A percentile compares a stretch with the other conserved stretches of the same genome.
Evolutionary conservation across 2,888 invertebrate species (phyloP).

Genomic region (Pimpla rufipes): DNA sequence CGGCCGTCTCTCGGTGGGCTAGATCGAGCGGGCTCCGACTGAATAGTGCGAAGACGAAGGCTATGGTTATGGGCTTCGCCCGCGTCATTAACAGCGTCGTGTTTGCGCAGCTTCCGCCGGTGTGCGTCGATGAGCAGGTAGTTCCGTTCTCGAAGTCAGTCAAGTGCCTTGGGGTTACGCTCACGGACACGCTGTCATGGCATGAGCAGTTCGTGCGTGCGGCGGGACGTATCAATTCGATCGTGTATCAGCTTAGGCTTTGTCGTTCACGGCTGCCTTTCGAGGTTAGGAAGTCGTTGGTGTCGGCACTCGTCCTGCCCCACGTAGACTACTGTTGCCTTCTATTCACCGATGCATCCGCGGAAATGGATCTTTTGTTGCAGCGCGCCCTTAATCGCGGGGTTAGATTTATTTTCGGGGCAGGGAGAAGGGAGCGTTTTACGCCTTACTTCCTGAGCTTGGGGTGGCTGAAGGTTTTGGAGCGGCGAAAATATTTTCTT

Average conservation of each 20-base stretch:
- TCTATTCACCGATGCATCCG: constrained; percentile 12
- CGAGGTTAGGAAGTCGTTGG: background rate
- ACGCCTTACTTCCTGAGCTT: constrained; percentile 18
- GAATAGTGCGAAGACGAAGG: constrained; percentile 30
- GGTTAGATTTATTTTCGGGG: constrained; percentile 21
- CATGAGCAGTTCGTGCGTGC: background rate
- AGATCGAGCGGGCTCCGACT: background rate
- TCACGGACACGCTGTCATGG: background rate
- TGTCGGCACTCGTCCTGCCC: background rate
- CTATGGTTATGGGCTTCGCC: constrained; percentile 11
- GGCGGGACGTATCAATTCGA: background rate
- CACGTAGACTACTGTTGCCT: background rate
- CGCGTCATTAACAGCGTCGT: background rate
- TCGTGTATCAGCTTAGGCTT: background rate
- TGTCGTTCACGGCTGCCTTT: background rate
- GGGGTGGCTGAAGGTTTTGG: background rate
- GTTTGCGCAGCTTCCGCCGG: background rate
- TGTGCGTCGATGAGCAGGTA: background rate
- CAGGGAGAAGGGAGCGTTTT: constrained; percentile 2
- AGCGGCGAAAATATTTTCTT: background rate
- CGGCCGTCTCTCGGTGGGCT: background rate
- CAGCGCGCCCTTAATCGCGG: constrained; percentile 21
- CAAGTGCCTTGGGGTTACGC: background rate
- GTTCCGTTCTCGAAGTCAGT: background rate
- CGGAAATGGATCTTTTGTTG: constrained; percentile 14